Evolutionary conservation across 2,888 invertebrate species (phyloP).

Genomic region (Altica lythri): DNA sequence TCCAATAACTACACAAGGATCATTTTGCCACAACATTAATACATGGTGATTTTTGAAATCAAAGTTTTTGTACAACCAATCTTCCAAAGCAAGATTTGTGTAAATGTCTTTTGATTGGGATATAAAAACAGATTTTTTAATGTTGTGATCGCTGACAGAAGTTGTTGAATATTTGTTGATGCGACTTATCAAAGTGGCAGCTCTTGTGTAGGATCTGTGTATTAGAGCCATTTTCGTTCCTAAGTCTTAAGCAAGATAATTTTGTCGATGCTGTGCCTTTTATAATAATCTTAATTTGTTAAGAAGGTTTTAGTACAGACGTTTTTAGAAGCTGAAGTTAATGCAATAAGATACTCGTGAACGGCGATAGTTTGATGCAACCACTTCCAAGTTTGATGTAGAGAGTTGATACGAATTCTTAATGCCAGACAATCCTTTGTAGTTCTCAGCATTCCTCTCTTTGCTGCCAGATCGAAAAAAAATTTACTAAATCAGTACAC

Average conservation of each 20-base stretch:
- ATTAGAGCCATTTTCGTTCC: constrained; percentile 49
- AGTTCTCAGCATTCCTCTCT: constrained; percentile 63
- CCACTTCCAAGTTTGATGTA: constrained; percentile 96
- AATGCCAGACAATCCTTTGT: constrained; percentile 85
- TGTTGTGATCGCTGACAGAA: constrained; percentile 50
- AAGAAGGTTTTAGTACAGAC: constrained; percentile 42
- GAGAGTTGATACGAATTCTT: constrained; percentile 83
- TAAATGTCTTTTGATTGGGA: constrained; percentile 90
- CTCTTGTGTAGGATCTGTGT: constrained; percentile 44
- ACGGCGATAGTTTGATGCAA: constrained; percentile 87
- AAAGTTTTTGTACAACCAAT: constrained; percentile 91
- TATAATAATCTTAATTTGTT: constrained; percentile 36
- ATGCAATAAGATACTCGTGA: constrained; percentile 84
- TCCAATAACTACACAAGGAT: constrained; percentile 94
- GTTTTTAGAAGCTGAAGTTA: constrained; percentile 77
- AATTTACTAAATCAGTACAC: constrained; percentile 29
- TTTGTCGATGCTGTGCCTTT: constrained; percentile 44
- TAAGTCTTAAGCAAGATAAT: constrained; percentile 26
- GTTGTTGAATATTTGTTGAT: constrained; percentile 35
- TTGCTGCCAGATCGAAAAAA: constrained; percentile 49
- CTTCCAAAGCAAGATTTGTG: constrained; percentile 93
- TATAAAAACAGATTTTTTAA: constrained; percentile 86
- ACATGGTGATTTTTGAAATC: constrained; percentile 83
- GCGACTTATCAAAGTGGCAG: constrained; percentile 39
- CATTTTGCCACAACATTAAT: constrained; percentile 90